Conservation (phyloP, 2,888 invertebrate genomes). For the Ashinkailepas kermadecensis region DNA sequence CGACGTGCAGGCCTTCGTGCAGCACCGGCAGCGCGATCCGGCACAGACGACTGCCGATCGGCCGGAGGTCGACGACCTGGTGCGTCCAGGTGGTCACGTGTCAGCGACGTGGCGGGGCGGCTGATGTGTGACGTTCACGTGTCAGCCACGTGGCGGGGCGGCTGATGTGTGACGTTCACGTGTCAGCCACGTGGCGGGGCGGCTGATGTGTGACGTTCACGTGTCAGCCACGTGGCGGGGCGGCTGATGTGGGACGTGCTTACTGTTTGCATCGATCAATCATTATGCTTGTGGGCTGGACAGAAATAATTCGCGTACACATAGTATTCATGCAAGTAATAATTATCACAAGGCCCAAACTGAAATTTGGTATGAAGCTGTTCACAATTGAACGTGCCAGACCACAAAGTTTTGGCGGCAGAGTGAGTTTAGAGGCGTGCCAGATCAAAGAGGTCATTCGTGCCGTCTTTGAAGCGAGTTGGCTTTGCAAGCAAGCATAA, state of each 20-base stretch:
- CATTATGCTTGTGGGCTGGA: no score
- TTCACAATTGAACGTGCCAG: no score
- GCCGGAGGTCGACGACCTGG: constrained; percentile 90
- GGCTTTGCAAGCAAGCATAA: no score
- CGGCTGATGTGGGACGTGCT: background rate
- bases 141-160: background rate
- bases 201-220: background rate
- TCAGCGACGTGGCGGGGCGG: background rate
- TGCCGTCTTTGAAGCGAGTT: no score
- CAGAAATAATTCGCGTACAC: no score
- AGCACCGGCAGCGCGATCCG: constrained; percentile 72
- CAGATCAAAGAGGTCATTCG: no score
- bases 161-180: background rate
- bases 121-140: background rate
- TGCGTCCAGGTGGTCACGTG: constrained; percentile 43
- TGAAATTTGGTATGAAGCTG: no score
- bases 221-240: constrained; percentile 23
- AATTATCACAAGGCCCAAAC: no score
- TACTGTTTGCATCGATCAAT: no score
- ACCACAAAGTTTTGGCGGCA: no score
- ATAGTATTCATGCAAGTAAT: no score
- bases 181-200: background rate
- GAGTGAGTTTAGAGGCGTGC: no score
- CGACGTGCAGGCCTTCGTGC: constrained; percentile 75
- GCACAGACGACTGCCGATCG: constrained; percentile 72